A percentile compares a stretch with the other conserved stretches of the same genome.
These are phyloP conservation scores for Girardia tigrina DNA, from an alignment of 2,888 invertebrate species.

Conservation along the genomic window DNA sequence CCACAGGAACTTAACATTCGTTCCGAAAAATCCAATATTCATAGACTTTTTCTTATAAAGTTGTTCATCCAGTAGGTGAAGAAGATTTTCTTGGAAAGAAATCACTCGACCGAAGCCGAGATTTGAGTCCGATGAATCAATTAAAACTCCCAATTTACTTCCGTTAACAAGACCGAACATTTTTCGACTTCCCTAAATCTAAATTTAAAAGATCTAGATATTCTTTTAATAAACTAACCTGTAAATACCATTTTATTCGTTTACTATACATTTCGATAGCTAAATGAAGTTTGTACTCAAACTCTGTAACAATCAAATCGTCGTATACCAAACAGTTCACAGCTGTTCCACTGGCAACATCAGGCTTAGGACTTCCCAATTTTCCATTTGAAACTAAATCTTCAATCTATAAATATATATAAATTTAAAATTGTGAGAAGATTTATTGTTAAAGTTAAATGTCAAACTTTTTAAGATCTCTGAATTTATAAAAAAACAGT, in stretches of 20 bases:
- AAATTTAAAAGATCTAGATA: neutral
- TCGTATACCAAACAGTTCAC: constrained; percentile 49
- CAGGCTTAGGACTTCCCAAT: constrained; percentile 39
- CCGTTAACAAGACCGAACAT: constrained; percentile 49
- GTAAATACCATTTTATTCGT: constrained; percentile 49
- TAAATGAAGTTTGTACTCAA: constrained; percentile 47
- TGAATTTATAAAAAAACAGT: too few relatives aligned
- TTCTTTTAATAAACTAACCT: constrained; percentile 37
- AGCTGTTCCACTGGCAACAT: constrained; percentile 45
- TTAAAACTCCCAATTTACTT: constrained; percentile 42
- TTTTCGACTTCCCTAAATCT: constrained; percentile 39
- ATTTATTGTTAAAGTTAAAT: too few relatives aligned
- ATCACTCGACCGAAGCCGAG: constrained; percentile 47
- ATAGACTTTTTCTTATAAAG: constrained; percentile 43
- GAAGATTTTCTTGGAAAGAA: constrained; percentile 45
- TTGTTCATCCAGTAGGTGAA: constrained; percentile 50
- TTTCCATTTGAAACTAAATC: constrained; percentile 48
- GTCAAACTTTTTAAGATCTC: too few relatives aligned
- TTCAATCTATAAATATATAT: too few relatives aligned
- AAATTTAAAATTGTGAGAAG: too few relatives aligned
- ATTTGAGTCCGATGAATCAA: constrained; percentile 49
- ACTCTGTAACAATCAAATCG: constrained; percentile 48
- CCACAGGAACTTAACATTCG: constrained; percentile 45
- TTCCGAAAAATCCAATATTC: constrained; percentile 47
- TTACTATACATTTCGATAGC: constrained; percentile 46